These are phyloP conservation scores for Xestia sexstrigata DNA, from an alignment of 2,888 invertebrate genomes.

Conservation along the genomic window DNA sequence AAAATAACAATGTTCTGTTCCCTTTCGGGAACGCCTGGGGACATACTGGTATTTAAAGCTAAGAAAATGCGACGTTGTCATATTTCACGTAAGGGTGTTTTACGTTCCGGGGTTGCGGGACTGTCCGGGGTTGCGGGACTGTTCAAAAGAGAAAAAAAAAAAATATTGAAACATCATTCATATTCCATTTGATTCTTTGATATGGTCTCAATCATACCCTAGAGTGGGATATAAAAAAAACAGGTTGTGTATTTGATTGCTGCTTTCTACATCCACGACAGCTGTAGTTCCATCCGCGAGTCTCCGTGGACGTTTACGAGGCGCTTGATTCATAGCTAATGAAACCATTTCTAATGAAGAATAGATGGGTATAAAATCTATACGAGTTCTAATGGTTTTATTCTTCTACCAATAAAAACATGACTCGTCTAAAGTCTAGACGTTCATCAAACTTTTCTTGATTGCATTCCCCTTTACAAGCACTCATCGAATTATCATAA, in stretches of 20 bases:
- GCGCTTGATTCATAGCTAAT: constrained; percentile 60
- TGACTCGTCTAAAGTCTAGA: constrained; percentile 48
- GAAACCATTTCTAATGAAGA: constrained; percentile 52
- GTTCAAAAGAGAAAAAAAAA: too few species aligned
- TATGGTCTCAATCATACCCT: too few species aligned
- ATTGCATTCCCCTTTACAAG: constrained; percentile 31
- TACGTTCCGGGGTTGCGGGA: too few species aligned
- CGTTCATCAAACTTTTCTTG: constrained; percentile 52
- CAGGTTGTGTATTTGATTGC: constrained; percentile 53
- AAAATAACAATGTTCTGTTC: too few species aligned
- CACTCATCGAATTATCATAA: constrained; percentile 43
- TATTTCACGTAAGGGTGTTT: too few species aligned
- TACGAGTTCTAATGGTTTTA: constrained; percentile 34
- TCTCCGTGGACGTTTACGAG: constrained; percentile 48
- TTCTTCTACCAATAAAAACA: constrained; percentile 34
- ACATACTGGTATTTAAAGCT: too few species aligned
- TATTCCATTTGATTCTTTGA: too few species aligned
- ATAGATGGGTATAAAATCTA: constrained; percentile 35
- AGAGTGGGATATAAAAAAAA: too few species aligned
- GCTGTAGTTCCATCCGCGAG: constrained; percentile 35
- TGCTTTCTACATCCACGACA: constrained; percentile 47
- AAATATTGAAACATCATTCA: too few species aligned
- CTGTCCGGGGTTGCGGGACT: too few species aligned
- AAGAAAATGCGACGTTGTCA: too few species aligned
- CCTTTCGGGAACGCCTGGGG: too few species aligned